A percentile compares a stretch with the other conserved stretches of the same genome.
Conservation (phyloP, 2,113 vertebrate species). For the Menidia beryllina region DNA sequence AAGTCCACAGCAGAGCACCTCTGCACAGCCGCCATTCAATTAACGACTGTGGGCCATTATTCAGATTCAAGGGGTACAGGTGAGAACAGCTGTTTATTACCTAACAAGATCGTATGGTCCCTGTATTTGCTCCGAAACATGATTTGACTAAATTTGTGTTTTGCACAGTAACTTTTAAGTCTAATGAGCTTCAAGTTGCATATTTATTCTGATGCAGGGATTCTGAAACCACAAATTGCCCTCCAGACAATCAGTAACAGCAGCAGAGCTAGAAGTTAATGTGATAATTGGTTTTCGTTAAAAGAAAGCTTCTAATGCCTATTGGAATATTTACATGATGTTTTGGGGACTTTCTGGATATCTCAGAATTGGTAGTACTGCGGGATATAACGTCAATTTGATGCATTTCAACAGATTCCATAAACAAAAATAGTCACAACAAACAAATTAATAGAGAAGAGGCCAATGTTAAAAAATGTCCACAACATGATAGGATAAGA, state of each 20-base stretch:
- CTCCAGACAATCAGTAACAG: background rate
- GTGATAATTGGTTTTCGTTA: background rate
- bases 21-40: conserved; percentile 76
- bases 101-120: background rate
- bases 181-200: background rate
- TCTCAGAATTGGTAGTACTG: too few relatives aligned
- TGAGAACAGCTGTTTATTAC: conserved; percentile 5
- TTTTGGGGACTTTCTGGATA: too few relatives aligned
- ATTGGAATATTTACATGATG: too few relatives aligned
- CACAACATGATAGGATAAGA: too few relatives aligned
- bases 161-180: background rate
- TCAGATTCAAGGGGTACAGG: conserved; percentile 48
- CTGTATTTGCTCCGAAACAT: background rate
- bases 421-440: too few relatives aligned
- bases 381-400: too few relatives aligned
- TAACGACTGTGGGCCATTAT: conserved; percentile 80
- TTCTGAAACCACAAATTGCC: background rate
- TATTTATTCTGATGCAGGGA: background rate
- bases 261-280: background rate
- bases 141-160: background rate
- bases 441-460: too few relatives aligned
- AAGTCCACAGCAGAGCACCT: conserved; percentile 73
- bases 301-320: too few relatives aligned
- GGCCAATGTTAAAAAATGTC: too few relatives aligned
- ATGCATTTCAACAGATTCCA: too few relatives aligned